These are phyloP conservation scores for Fragum fragum DNA, from an alignment of 2,888 invertebrate species.

Conservation along the genomic window DNA sequence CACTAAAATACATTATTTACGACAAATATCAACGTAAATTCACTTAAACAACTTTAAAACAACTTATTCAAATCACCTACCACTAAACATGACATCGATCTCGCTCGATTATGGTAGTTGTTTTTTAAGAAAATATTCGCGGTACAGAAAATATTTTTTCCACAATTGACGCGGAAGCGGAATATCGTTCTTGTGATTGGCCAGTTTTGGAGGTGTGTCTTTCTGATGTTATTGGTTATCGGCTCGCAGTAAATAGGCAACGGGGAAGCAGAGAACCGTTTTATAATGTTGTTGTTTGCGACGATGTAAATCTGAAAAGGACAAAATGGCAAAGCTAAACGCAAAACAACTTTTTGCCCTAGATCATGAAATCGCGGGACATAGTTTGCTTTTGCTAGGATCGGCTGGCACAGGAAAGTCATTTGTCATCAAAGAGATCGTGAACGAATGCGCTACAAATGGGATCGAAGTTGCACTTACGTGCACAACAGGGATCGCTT, in stretches of 20 bases:
- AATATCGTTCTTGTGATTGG: neutral
- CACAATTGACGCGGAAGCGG: slow-evolving; percentile 13
- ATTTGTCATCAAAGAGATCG: neutral
- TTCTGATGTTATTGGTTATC: neutral
- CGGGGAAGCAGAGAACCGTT: neutral
- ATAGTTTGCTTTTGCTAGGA: slow-evolving; percentile 13
- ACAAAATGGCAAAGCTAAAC: slow-evolving; percentile 21
- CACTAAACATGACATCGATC: neutral
- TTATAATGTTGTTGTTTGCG: neutral
- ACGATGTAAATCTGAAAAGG: neutral
- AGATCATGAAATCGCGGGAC: slow-evolving; percentile 26
- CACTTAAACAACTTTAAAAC: neutral
- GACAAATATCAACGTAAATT: neutral
- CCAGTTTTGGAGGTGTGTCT: neutral
- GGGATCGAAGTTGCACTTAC: slow-evolving; percentile 20
- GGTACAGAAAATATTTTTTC: neutral
- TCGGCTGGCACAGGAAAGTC: slow-evolving; percentile 33
- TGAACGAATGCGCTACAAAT: neutral
- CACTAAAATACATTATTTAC: neutral
- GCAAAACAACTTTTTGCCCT: slow-evolving; percentile 38
- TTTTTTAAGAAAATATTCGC: neutral
- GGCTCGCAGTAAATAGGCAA: neutral
- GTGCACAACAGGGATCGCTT: slow-evolving; percentile 34
- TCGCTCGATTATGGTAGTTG: neutral
- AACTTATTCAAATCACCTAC: neutral